phyloP scores from a whole-genome alignment of 2,888 invertebrate species.

The Fabriciana adippe region DNA sequence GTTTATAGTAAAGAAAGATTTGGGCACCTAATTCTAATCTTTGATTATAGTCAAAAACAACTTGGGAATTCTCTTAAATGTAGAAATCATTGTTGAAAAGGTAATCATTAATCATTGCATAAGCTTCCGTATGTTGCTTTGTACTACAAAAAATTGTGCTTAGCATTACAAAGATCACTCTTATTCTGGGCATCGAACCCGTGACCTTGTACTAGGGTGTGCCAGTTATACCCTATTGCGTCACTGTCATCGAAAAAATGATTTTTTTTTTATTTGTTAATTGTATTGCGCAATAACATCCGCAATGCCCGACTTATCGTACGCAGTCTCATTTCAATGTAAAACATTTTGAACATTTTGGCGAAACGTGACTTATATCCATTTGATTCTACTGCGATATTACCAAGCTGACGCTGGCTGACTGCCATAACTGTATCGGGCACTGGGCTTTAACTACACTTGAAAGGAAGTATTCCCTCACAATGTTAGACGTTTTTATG shows the following conservation, averaged over 20 bases:
- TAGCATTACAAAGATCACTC: neutral
- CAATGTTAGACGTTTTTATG: constrained; percentile 66
- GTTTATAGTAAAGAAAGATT: no score
- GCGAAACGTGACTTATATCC: constrained; percentile 65
- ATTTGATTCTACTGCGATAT: constrained; percentile 58
- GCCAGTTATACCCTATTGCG: neutral
- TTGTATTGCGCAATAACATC: constrained; percentile 16
- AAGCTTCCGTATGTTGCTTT: no score
- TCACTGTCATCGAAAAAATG: neutral
- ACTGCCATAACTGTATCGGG: constrained; percentile 66
- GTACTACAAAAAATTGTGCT: no score
- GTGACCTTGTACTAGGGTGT: neutral
- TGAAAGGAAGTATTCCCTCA: constrained; percentile 62
- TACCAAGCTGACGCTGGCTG: constrained; percentile 67
- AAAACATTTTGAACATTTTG: constrained; percentile 58
- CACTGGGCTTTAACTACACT: constrained; percentile 54
- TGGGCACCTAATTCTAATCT: no score
- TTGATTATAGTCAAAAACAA: no score
- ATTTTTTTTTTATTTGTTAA: neutral
- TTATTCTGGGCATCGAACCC: neutral
- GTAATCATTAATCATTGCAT: no score
- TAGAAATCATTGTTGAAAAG: no score
- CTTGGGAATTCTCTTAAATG: no score
- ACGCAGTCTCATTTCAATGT: constrained; percentile 32
- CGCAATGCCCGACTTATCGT: constrained; percentile 48